These are phyloP conservation scores for Frankliniella intonsa DNA, from an alignment of 2,888 invertebrate genomes.

Conservation along the genomic window DNA sequence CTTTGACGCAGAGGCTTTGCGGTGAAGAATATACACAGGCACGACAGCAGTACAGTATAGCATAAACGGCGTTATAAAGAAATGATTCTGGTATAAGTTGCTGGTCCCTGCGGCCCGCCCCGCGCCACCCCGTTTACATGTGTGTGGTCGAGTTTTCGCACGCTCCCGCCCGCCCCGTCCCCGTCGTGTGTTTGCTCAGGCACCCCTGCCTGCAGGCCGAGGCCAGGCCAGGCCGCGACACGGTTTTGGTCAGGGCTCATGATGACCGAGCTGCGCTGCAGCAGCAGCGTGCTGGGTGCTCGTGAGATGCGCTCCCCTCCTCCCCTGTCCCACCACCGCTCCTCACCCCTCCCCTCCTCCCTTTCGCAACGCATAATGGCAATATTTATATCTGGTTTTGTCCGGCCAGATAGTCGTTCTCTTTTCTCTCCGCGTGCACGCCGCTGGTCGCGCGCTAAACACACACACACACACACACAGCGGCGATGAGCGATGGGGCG, in stretches of 20 bases:
- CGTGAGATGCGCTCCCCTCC: not conserved
- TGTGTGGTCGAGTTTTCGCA: not conserved
- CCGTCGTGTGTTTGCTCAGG: not conserved
- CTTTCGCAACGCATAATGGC: not conserved
- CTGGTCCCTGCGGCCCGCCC: too few species aligned
- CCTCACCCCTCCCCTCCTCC: not conserved
- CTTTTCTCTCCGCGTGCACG: too few species aligned
- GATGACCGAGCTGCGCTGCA: not conserved
- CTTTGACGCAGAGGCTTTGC: too few species aligned
- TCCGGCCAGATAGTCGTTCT: not conserved
- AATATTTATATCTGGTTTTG: constrained; percentile 25
- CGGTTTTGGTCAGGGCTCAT: constrained; percentile 6
- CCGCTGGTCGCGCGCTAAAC: not conserved
- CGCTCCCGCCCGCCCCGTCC: not conserved
- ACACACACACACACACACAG: not conserved
- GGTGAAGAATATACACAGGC: too few species aligned
- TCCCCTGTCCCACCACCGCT: not conserved
- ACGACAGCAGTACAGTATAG: too few species aligned
- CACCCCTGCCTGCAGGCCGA: too few species aligned
- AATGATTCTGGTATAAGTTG: too few species aligned
- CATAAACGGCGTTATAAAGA: too few species aligned
- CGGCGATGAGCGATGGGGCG: not conserved
- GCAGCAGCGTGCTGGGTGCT: too few species aligned
- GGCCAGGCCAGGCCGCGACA: not conserved
- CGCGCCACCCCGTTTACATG: too few species aligned